Evolutionary conservation across 2,113 vertebrate species (phyloP).

Genomic region (Tichodroma muraria): DNA sequence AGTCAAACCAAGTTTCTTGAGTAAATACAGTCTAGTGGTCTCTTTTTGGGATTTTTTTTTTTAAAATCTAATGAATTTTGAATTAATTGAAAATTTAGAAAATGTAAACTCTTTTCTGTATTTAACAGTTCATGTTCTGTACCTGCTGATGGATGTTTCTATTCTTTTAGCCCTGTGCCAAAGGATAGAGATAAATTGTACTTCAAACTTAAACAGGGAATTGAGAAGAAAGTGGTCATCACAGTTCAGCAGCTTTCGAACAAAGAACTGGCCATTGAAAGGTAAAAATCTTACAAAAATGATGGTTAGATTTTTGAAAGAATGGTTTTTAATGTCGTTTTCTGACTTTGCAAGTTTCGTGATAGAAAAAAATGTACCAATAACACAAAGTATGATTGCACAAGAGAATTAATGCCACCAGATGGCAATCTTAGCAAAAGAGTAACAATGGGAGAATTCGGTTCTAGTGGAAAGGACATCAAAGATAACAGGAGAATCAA

Average conservation of each 20-base stretch:
- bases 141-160: neutral
- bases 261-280: constrained; percentile 92
- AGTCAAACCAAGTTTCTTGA: neutral
- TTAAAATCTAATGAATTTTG: neutral
- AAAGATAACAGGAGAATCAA: neutral
- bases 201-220: constrained; percentile 92
- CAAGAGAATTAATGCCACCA: constrained; percentile 35
- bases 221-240: constrained; percentile 93
- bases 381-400: neutral
- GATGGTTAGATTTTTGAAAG: neutral
- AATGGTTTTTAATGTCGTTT: neutral
- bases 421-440: constrained; percentile 68
- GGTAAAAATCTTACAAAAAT: constrained; percentile 69
- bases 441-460: neutral
- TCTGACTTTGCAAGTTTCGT: neutral
- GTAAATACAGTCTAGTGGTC: neutral
- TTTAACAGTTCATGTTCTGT: neutral
- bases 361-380: neutral
- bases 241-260: constrained; percentile 93
- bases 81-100: neutral
- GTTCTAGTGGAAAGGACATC: neutral
- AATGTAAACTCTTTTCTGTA: neutral
- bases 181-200: constrained; percentile 97
- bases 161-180: constrained; percentile 84
- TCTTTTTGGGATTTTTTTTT: neutral